A percentile compares a stretch with the other conserved stretches of the same genome.
Conservation (phyloP, 2,888 invertebrate species). For the Apodemia duryi region DNA sequence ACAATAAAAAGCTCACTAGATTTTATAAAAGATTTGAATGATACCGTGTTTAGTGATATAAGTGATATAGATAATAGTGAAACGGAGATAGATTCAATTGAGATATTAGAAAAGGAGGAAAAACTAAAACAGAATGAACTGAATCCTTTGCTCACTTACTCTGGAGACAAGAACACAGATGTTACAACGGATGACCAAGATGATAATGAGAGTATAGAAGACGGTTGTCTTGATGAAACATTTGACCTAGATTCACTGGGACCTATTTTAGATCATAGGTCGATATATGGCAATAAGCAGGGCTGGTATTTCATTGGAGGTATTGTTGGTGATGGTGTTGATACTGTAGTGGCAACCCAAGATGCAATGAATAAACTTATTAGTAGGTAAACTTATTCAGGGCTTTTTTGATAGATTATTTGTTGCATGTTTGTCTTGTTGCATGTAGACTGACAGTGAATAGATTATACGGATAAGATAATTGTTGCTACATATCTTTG, state of each 20-base stretch:
- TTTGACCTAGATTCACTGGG: constrained; percentile 76
- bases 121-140: constrained; percentile 64
- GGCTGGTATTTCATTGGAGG: constrained; percentile 94
- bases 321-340: constrained; percentile 84
- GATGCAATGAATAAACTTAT: constrained; percentile 87
- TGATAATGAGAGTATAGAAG: constrained; percentile 56
- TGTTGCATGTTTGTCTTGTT: constrained; percentile 25
- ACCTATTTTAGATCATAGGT: constrained; percentile 80
- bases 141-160: constrained; percentile 62
- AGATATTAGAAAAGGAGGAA: constrained; percentile 70
- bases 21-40: constrained; percentile 81
- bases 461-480: constrained; percentile 19
- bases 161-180: constrained; percentile 47
- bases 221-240: constrained; percentile 64
- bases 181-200: constrained; percentile 42
- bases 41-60: constrained; percentile 81
- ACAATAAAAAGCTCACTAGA: constrained; percentile 79
- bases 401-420: constrained; percentile 31
- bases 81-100: constrained; percentile 80
- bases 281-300: constrained; percentile 82
- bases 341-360: constrained; percentile 82
- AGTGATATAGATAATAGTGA: constrained; percentile 83
- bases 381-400: constrained; percentile 84
- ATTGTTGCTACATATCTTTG: constrained; percentile 7
- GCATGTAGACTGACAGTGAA: constrained; percentile 19